phyloP scores from a whole-genome alignment of 2,888 invertebrate genomes.

The Drosophila prostipennis region DNA sequence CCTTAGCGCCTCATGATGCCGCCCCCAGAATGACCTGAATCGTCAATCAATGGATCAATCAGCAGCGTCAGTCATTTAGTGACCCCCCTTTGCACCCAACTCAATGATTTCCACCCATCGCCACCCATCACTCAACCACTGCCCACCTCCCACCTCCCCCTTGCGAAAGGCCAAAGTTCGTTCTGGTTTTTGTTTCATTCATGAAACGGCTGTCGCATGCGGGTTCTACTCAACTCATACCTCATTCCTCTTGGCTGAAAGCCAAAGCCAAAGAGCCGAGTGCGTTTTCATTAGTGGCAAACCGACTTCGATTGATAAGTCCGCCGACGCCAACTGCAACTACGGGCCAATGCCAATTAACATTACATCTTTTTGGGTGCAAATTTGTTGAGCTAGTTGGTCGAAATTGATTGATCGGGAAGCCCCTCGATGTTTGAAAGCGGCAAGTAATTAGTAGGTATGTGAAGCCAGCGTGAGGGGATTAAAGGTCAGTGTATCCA shows the following conservation, averaged over 20 bases:
- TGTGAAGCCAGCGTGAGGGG: not conserved
- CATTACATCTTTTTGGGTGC: slow-evolving; percentile 35
- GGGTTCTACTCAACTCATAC: not conserved
- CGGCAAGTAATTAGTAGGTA: slow-evolving; percentile 1
- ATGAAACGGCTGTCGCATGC: slow-evolving; percentile 14
- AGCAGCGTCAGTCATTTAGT: slow-evolving; percentile 13
- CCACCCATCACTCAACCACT: not conserved
- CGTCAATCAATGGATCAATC: slow-evolving; percentile 44
- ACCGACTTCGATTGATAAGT: slow-evolving; percentile 30
- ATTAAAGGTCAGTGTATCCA: slow-evolving; percentile 25
- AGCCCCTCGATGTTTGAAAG: slow-evolving; percentile 8
- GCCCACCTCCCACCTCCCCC: not conserved
- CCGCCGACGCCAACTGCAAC: slow-evolving; percentile 19
- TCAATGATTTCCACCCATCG: slow-evolving; percentile 15
- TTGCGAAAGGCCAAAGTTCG: slow-evolving; percentile 16
- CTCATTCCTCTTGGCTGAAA: not conserved
- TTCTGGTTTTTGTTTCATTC: slow-evolving; percentile 27
- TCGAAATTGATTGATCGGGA: slow-evolving; percentile 39
- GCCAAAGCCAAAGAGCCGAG: slow-evolving; percentile 20
- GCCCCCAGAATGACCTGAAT: slow-evolving; percentile 24
- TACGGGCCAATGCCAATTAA: slow-evolving; percentile 37
- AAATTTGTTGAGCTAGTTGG: slow-evolving; percentile 26
- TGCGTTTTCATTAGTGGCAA: slow-evolving; percentile 41
- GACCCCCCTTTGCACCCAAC: slow-evolving; percentile 11
- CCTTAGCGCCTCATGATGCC: slow-evolving; percentile 30